Conservation (phyloP, 2,113 vertebrate species). For the Copsychus sechellarum region DNA sequence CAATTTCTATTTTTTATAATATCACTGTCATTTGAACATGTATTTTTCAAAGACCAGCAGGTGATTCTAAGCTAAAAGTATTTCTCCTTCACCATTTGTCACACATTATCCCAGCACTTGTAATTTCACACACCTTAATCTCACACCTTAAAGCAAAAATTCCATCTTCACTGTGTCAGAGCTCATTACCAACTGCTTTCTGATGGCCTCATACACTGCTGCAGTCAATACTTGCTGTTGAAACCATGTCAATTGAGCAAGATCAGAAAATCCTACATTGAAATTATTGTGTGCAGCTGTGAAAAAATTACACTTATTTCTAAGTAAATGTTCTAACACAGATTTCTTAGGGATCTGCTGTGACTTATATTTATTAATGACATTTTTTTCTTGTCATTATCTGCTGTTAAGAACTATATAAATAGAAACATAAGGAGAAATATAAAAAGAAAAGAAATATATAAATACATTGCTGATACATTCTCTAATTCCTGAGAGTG, state of each 20-base stretch:
- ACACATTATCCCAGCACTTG: neutral
- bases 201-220: neutral
- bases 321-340: neutral
- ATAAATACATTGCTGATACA: neutral
- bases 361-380: neutral
- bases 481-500: neutral
- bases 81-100: neutral
- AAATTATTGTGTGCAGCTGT: neutral
- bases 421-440: neutral
- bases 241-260: neutral
- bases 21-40: neutral
- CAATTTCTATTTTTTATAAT: neutral
- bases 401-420: neutral
- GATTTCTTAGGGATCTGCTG: neutral
- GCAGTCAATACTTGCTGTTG: neutral
- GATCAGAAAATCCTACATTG: neutral
- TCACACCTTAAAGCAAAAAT: neutral
- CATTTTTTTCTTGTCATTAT: neutral
- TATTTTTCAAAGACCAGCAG: neutral
- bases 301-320: neutral
- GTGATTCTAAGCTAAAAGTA: neutral
- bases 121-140: constrained; percentile 8
- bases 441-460: neutral
- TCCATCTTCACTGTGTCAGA: neutral
- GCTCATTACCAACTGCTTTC: neutral